These are phyloP conservation scores for Chloromyia formosa DNA, from an alignment of 2,888 invertebrate species.

Conservation along the genomic window DNA sequence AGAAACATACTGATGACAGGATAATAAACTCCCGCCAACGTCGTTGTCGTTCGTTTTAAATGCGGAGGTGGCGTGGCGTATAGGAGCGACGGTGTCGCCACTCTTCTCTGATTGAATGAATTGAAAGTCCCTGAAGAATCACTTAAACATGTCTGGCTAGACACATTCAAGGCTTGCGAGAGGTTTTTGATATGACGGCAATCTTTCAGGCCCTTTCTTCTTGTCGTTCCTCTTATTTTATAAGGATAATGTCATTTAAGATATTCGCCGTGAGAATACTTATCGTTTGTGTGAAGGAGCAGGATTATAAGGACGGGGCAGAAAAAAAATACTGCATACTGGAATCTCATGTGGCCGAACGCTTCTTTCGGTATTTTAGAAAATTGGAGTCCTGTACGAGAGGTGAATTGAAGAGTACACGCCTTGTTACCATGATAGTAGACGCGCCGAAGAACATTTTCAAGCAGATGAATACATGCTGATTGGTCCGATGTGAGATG, in stretches of 20 bases:
- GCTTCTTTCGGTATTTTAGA: neutral
- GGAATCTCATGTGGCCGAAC: neutral
- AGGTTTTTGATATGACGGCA: slow-evolving; percentile 44
- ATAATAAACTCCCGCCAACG: too few species aligned
- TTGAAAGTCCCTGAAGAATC: slow-evolving; percentile 45
- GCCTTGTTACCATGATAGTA: too few species aligned
- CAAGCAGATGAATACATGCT: too few species aligned
- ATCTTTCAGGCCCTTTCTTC: slow-evolving; percentile 27
- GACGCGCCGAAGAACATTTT: too few species aligned
- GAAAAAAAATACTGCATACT: neutral
- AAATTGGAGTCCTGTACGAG: neutral
- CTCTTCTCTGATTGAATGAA: slow-evolving; percentile 23
- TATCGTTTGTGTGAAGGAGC: slow-evolving; percentile 17
- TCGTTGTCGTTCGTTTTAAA: too few species aligned
- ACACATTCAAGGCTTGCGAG: slow-evolving; percentile 48
- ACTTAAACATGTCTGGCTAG: slow-evolving; percentile 50
- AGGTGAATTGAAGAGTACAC: neutral
- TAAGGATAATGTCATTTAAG: slow-evolving; percentile 40
- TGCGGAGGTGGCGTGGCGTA: neutral
- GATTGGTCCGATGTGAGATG: too few species aligned
- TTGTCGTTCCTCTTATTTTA: slow-evolving; percentile 39
- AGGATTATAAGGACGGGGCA: neutral
- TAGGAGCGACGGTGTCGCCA: neutral
- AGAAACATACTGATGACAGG: too few species aligned
- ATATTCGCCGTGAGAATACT: slow-evolving; percentile 35